A percentile compares a stretch with the other conserved stretches of the same genome.
phyloP scores from a whole-genome alignment of 2,888 invertebrate genomes.

The Xanthia icteritia region DNA sequence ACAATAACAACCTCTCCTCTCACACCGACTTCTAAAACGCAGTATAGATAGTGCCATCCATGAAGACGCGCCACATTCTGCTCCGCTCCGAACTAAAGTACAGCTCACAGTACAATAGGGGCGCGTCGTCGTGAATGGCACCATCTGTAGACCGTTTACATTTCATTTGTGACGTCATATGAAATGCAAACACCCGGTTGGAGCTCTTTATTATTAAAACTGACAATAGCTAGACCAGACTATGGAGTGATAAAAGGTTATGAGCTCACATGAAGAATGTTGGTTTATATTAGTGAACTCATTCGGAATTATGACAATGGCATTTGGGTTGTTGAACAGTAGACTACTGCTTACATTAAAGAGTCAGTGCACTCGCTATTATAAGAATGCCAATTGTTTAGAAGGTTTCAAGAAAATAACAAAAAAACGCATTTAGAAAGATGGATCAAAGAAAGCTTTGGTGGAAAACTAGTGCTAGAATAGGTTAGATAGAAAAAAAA shows the following conservation, averaged over 20 bases:
- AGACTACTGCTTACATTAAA: not conserved
- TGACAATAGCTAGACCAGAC: slow-evolving; percentile 22
- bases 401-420: not conserved
- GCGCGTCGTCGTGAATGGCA: too few relatives aligned
- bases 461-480: not conserved
- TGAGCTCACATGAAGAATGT: slow-evolving; percentile 6
- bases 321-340: not conserved
- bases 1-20: not conserved
- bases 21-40: not conserved
- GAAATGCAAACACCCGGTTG: slow-evolving; percentile 6
- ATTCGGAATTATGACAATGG: slow-evolving; percentile 8
- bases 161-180: slow-evolving; percentile 14
- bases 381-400: not conserved
- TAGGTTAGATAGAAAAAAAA: too few relatives aligned
- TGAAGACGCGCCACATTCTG: too few relatives aligned
- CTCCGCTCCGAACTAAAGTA: too few relatives aligned
- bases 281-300: slow-evolving; percentile 21
- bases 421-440: not conserved
- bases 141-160: not conserved
- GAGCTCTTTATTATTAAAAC: slow-evolving; percentile 18
- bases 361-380: slow-evolving; percentile 7
- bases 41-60: too few relatives aligned
- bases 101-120: too few relatives aligned
- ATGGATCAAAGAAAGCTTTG: not conserved
- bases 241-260: slow-evolving; percentile 21